These are phyloP conservation scores for Aurelia aurita complex sp. Pacific DNA, from an alignment of 30 jellyfish, hydroid and myxozoan species.

Conservation along the genomic window DNA sequence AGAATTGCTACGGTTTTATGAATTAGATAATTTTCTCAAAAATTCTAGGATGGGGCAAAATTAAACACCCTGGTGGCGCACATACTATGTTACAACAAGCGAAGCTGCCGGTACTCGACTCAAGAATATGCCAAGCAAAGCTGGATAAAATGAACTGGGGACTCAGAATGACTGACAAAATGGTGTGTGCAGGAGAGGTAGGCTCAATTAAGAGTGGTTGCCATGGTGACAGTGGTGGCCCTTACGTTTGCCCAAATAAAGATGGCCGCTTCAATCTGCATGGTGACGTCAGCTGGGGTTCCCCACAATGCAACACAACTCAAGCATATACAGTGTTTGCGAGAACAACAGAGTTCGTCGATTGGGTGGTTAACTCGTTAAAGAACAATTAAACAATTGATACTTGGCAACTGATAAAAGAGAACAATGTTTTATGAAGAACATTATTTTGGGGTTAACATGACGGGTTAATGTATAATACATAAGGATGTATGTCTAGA, in stretches of 20 bases:
- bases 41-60: constrained; percentile 66
- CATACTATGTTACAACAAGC: constrained; percentile 70
- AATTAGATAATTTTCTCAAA: too few relatives aligned
- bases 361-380: constrained; percentile 54
- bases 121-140: constrained; percentile 44
- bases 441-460: too few relatives aligned
- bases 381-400: constrained; percentile 29
- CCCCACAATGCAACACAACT: constrained; percentile 53
- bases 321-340: constrained; percentile 75
- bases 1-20: too few relatives aligned
- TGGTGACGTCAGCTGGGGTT: constrained; percentile 92
- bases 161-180: constrained; percentile 23
- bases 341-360: constrained; percentile 54
- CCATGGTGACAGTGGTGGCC: constrained; percentile 92
- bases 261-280: constrained; percentile 57
- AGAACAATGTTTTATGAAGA: too few relatives aligned
- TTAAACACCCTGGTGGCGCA: constrained; percentile 60
- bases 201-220: constrained; percentile 71
- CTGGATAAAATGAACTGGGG: constrained; percentile 53
- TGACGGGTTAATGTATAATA: too few relatives aligned
- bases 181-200: constrained; percentile 68
- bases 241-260: constrained; percentile 65
- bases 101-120: constrained; percentile 35
- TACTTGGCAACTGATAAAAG: too few relatives aligned
- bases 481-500: too few relatives aligned